Percentiles rank a stretch among this genome's conserved stretches.
phyloP scores from a whole-genome alignment of 2,888 invertebrate species.

The Andrena bucephala region DNA sequence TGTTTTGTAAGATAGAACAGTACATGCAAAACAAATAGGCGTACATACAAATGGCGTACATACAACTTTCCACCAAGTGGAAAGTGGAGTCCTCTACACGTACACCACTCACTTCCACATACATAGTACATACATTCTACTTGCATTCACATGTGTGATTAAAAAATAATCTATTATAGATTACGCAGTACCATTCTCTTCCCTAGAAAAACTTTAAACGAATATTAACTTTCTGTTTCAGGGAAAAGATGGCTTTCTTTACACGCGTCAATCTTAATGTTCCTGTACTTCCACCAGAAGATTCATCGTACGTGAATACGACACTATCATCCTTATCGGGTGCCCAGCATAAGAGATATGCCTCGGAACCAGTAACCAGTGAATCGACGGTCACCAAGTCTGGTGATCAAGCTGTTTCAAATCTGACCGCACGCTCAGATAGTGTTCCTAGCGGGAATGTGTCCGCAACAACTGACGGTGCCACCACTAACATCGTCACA shows the following conservation, averaged over 20 bases:
- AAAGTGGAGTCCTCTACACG: too few species aligned
- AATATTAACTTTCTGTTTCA: constrained; percentile 84
- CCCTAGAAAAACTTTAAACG: constrained; percentile 1
- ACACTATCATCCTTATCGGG: constrained; percentile 51
- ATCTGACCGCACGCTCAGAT: constrained; percentile 56
- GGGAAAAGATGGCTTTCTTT: constrained; percentile 99
- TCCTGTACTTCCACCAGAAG: constrained; percentile 91
- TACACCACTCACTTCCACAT: too few species aligned
- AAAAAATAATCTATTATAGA: too few species aligned
- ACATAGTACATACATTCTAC: not conserved
- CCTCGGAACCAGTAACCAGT: constrained; percentile 77
- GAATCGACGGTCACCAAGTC: constrained; percentile 53
- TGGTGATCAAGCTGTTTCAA: constrained; percentile 59
- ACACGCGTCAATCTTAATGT: constrained; percentile 92
- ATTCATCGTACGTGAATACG: constrained; percentile 78
- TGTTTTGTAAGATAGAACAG: too few species aligned
- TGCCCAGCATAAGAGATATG: constrained; percentile 77
- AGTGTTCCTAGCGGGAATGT: constrained; percentile 58
- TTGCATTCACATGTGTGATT: not conserved
- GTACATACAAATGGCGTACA: too few species aligned
- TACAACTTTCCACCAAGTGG: too few species aligned
- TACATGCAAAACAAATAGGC: too few species aligned
- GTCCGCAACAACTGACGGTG: constrained; percentile 12
- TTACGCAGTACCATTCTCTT: not conserved
- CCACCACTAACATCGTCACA: constrained; percentile 28